phyloP scores from a whole-genome alignment of 2,113 vertebrate genomes.

The Xiphophorus couchianus region DNA sequence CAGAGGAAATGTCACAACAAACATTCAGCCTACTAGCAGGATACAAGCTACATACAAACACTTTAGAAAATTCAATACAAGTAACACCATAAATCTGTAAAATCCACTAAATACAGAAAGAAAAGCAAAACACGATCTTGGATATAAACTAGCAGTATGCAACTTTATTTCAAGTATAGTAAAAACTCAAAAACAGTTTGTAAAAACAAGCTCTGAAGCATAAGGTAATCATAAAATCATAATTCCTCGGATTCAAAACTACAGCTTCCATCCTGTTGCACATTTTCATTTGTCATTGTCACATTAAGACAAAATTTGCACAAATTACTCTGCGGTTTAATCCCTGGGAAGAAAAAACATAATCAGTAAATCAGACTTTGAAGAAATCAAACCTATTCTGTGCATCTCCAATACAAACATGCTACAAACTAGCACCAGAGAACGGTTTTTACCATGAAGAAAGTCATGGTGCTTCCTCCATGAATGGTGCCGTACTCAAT shows the following conservation, averaged over 20 bases:
- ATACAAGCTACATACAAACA: conserved; percentile 4
- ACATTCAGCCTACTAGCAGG: conserved; percentile 4
- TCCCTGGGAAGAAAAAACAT: background rate
- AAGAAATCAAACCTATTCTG: background rate
- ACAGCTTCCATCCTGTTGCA: background rate
- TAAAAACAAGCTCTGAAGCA: background rate
- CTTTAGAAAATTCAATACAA: background rate
- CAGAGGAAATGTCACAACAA: conserved; percentile 44
- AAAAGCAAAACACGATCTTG: background rate
- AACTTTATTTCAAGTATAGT: background rate
- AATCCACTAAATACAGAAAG: conserved; percentile 10
- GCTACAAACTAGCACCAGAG: background rate
- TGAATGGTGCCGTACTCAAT: conserved; percentile 96
- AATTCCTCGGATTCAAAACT: background rate
- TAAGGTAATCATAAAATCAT: background rate
- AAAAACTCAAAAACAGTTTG: background rate
- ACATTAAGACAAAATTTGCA: background rate
- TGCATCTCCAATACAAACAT: background rate
- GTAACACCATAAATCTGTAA: background rate
- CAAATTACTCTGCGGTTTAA: background rate
- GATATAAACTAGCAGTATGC: background rate
- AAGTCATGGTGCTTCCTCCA: conserved; percentile 95
- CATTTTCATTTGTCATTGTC: background rate
- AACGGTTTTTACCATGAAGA: conserved; percentile 87
- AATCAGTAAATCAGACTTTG: background rate